phyloP scores from a whole-genome alignment of 2,797 vertebrate genomes.

The Helicolenus hilgendorfi region DNA sequence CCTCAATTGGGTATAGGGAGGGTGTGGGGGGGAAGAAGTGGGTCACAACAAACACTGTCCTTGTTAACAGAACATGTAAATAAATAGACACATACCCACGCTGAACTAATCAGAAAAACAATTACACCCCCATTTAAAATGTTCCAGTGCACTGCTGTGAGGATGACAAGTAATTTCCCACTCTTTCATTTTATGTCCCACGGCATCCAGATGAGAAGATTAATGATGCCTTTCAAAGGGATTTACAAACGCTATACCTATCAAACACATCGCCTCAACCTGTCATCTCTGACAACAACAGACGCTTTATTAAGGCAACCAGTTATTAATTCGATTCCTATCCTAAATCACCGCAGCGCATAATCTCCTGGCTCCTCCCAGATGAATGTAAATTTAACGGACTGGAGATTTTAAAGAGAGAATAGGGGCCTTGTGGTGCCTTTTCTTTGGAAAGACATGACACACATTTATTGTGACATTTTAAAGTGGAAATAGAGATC shows the following conservation, averaged over 20 bases:
- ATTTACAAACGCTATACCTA: constrained; percentile 79
- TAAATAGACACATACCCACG: constrained; percentile 82
- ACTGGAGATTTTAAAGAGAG: constrained; percentile 30
- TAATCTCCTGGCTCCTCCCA: constrained; percentile 60
- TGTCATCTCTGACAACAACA: constrained; percentile 80
- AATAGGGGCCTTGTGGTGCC: constrained; percentile 8
- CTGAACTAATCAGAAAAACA: constrained; percentile 87
- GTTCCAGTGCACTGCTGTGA: constrained; percentile 82
- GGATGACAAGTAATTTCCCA: constrained; percentile 84
- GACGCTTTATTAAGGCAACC: constrained; percentile 70
- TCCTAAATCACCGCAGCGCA: constrained; percentile 54
- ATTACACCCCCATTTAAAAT: constrained; percentile 83
- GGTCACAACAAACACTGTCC: constrained; percentile 83
- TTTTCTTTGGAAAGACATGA: constrained; percentile 33
- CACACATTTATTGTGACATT: constrained; percentile 54
- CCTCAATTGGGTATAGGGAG: constrained; percentile 60
- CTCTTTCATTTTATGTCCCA: constrained; percentile 82
- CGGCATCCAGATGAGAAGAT: constrained; percentile 85
- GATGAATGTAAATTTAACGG: constrained; percentile 53
- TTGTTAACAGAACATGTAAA: constrained; percentile 88
- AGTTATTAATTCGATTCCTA: constrained; percentile 68
- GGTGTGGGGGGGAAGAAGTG: constrained; percentile 65
- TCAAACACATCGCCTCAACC: constrained; percentile 77
- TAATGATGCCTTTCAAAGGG: constrained; percentile 84
- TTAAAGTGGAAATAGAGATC: constrained; percentile 45